Evolutionary conservation across 64 coral and sea anemone species (phyloP), one percentile per base, ranked within the genome.

Genomic region (Pocillopora verrucosa): DNA sequence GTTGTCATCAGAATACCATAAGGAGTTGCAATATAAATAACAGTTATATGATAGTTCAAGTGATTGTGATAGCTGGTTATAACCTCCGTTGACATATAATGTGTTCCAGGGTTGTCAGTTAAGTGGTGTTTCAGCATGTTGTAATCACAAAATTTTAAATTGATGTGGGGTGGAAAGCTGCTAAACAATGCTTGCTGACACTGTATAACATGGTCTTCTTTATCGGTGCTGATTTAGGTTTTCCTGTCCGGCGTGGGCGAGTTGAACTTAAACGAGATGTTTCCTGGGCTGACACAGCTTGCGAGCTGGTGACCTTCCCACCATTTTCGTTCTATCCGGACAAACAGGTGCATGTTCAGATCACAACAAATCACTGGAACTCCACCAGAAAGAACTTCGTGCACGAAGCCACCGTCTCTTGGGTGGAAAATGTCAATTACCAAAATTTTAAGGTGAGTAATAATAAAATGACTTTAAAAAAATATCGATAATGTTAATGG

Each of bases 341-440:
- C 19, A 95, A 88, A 69, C 83, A 86, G 19, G 72, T 95, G 25
- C 89, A 91, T 25, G 72, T 95, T 10, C 93, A 95, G 24, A 56
- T 90, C 19, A 91, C 93, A 2, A 90, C 87, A 25, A 88, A 81
- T 20, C 90, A 95, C 78, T 51, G 60, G 72, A 88, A 73, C 61
- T 83, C 76, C 0, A 88, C 69, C 5, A 88, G 61, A 13, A 60
- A 6, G 1, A 59, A 64, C 34, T 84, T 69, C 34, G 85, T 95
- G 1, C 93, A 95, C 73, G 93, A 95, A 11, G 93, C 93, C 30
- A 90, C 93, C 11, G 93, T 88, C 13, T 80, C 89, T n/a, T 95
- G 93, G 93, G 84, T 87, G 14, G 77, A 95, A 80, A 56, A 38
- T 59, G 93, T 95, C 10, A 59, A 80, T 36, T 20, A 76, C 19